Conservation (phyloP, 64 coral and sea anemone species). For the Dendrophyllia cribrosa region DNA sequence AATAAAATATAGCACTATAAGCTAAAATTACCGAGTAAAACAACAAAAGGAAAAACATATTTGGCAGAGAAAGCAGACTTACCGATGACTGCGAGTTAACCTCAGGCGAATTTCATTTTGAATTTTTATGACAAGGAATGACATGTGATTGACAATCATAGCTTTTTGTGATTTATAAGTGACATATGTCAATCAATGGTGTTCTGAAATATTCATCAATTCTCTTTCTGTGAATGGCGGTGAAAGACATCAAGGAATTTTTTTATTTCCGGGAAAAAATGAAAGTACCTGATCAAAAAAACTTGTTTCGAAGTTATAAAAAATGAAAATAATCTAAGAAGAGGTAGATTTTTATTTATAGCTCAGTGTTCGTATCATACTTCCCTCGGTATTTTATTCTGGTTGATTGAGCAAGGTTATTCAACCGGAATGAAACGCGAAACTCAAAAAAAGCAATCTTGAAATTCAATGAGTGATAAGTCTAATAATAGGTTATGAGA, state of each 20-base stretch:
- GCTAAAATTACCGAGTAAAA: not conserved
- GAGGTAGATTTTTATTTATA: no score
- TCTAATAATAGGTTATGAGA: not conserved
- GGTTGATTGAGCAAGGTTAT: not conserved
- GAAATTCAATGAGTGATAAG: not conserved
- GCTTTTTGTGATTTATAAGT: not conserved
- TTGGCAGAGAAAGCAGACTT: not conserved
- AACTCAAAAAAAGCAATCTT: not conserved
- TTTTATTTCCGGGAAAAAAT: not conserved
- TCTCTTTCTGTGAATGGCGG: not conserved
- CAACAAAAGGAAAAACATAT: not conserved
- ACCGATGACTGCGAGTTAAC: constrained; percentile 3
- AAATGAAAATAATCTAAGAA: no score
- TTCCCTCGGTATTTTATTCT: not conserved
- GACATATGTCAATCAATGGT: constrained; percentile 9
- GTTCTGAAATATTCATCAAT: not conserved
- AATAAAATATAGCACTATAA: not conserved
- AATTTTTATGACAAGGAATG: constrained; percentile 13
- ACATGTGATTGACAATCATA: constrained; percentile 20
- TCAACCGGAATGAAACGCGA: not conserved
- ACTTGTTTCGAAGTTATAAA: no score
- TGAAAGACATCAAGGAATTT: not conserved
- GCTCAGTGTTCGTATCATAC: not conserved
- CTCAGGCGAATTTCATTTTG: constrained; percentile 30
- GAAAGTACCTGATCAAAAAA: no score